These are phyloP conservation scores for Prunella strophiata DNA, from an alignment of 2,797 vertebrate species.

Conservation along the genomic window DNA sequence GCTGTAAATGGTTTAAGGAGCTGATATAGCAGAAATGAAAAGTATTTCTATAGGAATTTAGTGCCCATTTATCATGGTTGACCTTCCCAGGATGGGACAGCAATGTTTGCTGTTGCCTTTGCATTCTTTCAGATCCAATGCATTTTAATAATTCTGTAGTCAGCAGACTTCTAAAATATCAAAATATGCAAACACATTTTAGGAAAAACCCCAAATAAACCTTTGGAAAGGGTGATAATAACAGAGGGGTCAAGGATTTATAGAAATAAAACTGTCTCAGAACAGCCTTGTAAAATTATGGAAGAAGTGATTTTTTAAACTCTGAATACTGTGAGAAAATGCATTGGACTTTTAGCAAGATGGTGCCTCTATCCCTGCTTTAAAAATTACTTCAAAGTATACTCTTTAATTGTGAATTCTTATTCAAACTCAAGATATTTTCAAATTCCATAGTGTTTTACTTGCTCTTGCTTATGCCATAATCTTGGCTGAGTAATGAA, in stretches of 20 bases:
- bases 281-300: not conserved
- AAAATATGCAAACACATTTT: not conserved
- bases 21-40: not conserved
- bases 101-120: not conserved
- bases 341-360: not conserved
- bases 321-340: not conserved
- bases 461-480: not conserved
- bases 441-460: not conserved
- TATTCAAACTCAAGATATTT: not conserved
- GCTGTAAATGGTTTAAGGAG: not conserved
- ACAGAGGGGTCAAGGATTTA: not conserved
- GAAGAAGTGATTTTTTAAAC: not conserved
- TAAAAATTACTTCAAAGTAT: not conserved
- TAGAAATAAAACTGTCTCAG: not conserved
- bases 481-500: not conserved
- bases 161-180: not conserved
- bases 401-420: not conserved
- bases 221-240: not conserved
- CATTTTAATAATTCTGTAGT: not conserved
- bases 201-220: not conserved
- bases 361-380: not conserved
- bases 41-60: not conserved
- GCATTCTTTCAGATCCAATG: not conserved
- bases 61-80: not conserved
- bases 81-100: not conserved